Base-by-base conservation (phyloP, 23 tunicate species). In the Diplosoma virens region DNA sequence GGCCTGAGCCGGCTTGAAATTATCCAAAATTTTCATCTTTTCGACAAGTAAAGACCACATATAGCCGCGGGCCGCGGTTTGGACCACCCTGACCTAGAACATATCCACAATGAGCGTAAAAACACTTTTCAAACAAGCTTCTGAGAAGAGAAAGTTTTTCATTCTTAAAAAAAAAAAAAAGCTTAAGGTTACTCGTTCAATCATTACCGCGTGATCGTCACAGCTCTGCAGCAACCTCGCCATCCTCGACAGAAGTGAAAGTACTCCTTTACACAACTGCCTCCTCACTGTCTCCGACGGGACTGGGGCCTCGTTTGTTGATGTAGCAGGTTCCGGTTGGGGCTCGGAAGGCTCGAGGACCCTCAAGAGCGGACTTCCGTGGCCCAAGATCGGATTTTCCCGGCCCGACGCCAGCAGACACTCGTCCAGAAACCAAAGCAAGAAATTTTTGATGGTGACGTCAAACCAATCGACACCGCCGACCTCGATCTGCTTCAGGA, bases 291-390 rank as follows among this genome's bases (percentile, higher is more conserved):
- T 72, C 24, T 74, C 90, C 16, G 89, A 78, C 36, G 89, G 65
- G 1, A 53, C 3, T 34, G 31, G 66, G 30, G 32, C 30, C 52
- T 45, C 71, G 25, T 50, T 52, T 27, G 30, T 28, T 9, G 69
- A 23, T 4, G 80, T 72, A 0, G 67, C 47, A 1, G 87, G 87
- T 25, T 79, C 84, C 23, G 72, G 67, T 24, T 71, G 84, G 30
- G 79, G 84, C 47, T 86, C 92, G 0, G 84, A 86, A 0, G 92
- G 72, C 63, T 86, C 84, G 29, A 86, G 55, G 30, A 80, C 70
- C 50, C 47, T 58, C 33, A 86, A 83, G 17, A 86, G 66, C 2
- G 92, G 92, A 59, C 77, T 79, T 0, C 67, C 89, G 41, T 80
- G 53, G 11, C 61, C 84, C 21, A 80, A 21, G 24, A 67, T 65